Base-by-base conservation (phyloP, 2,888 invertebrate genomes). In the Tachina grossa region DNA sequence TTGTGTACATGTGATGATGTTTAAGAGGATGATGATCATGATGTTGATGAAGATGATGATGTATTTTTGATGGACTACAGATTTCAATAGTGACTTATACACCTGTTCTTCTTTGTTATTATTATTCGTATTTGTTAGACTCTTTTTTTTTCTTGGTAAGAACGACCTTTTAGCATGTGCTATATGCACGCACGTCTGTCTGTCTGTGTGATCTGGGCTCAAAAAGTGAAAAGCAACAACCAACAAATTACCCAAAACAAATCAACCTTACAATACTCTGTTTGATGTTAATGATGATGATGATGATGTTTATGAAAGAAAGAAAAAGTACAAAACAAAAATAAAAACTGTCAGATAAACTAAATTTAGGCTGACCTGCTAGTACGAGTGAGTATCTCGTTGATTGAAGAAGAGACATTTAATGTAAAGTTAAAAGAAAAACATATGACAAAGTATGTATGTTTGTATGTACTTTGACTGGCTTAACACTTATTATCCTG, bases 161-260 rank as follows among this genome's bases (percentile, higher is more conserved):
- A 71, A 59, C 13, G 45, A 74, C 10, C 81, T 71, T 72, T 66
- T 84, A 81, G 81, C 84, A 84, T 84, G 84, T 81, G 81, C 81
- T 84, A 47, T 66, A 71, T 57, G 10, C 22, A 9, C 5, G n/a
- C 22, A 53, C n/a, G 14, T 55, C 14, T 31, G 16, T 16, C 8
- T 55, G 45, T 43, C 31, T 47, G 9, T 55, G 45, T 53, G 13
- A 19, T 57, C 45, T 68, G 22, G 4, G 2, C 59, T 51, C 9
- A 53, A 61, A 22, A 59, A 47, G 45, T 10, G 19, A 19, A 65
- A 10, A 55, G 19, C 4, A 63, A 43, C 51, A 69, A 77, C 49
- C 55, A 19, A 61, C n/a, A 53, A 59, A 19, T 75, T 75, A 53
- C 55, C n/a, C 39, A 57, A 79, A 65, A 71, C 41, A 78, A 63